phyloP scores from a whole-genome alignment of 1,140 invertebrate species.

The Proales similis region DNA sequence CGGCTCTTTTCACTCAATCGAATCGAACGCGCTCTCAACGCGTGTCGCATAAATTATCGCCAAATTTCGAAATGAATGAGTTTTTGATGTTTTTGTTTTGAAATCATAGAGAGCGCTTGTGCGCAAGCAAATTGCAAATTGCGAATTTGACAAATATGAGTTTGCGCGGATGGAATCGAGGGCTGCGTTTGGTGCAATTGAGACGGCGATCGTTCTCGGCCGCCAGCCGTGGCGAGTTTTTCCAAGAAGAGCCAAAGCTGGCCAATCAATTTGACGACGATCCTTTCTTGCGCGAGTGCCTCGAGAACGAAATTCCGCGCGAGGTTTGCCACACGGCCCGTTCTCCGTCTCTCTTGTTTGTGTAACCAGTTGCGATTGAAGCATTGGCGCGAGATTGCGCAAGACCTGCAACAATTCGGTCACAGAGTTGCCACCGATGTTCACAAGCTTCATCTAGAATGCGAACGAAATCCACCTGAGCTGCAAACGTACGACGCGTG shows the following conservation, averaged over 20 bases:
- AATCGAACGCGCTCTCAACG: no score
- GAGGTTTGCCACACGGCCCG: slow-evolving; percentile 42
- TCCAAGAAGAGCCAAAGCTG: slow-evolving; percentile 47
- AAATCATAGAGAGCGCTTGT: no score
- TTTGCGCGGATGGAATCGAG: no score
- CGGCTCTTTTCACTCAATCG: no score
- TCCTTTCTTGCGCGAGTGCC: slow-evolving; percentile 43
- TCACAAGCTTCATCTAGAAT: slow-evolving; percentile 54
- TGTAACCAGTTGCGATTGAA: background rate
- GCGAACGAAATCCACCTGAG: slow-evolving; percentile 56
- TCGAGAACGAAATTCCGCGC: slow-evolving; percentile 44
- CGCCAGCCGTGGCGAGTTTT: slow-evolving; percentile 47
- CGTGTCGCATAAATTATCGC: no score
- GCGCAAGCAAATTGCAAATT: no score
- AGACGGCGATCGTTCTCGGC: slow-evolving; percentile 43
- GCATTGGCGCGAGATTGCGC: slow-evolving; percentile 41
- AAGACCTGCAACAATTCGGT: slow-evolving; percentile 56
- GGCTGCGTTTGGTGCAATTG: background rate
- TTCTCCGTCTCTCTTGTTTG: background rate
- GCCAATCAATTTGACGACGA: slow-evolving; percentile 50
- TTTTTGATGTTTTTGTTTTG: background rate
- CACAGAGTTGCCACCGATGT: slow-evolving; percentile 55
- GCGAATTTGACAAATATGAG: no score
- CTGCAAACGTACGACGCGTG: slow-evolving; percentile 57
- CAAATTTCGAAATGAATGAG: slow-evolving; percentile 13